Conservation (phyloP, 1,140 invertebrate genomes). For the Drosophila melanogaster region DNA sequence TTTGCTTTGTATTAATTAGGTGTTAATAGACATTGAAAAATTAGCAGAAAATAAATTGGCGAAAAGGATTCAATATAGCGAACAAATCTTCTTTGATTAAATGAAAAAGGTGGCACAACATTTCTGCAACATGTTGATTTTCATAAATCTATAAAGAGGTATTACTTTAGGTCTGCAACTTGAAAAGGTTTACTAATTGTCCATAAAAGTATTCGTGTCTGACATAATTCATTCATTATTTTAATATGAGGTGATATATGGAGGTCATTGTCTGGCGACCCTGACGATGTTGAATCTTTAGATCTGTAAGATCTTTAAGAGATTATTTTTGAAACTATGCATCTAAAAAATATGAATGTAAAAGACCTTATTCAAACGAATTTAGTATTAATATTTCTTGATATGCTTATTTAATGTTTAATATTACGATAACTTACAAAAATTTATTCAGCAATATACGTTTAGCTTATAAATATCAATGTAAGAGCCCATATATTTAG, state of each 20-base stretch:
- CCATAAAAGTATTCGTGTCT: not conserved
- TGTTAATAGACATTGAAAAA: conserved; percentile 1
- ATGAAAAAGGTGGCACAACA: too few species aligned
- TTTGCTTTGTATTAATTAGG: conserved; percentile 14
- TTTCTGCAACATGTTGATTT: too few species aligned
- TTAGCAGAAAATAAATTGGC: conserved; percentile 5
- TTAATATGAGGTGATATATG: not conserved
- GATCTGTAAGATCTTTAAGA: not conserved
- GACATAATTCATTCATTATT: not conserved
- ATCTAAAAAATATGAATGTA: too few species aligned
- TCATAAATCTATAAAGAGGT: too few species aligned
- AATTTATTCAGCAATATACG: too few species aligned
- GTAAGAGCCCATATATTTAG: conserved; percentile 4
- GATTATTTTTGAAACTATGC: too few species aligned
- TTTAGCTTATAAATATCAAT: not conserved
- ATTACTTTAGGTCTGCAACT: not conserved
- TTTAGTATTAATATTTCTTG: not conserved
- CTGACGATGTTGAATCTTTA: not conserved
- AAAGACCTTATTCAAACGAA: too few species aligned
- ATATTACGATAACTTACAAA: too few species aligned
- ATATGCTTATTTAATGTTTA: not conserved
- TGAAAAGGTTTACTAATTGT: not conserved
- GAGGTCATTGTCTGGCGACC: not conserved
- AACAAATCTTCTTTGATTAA: too few species aligned
- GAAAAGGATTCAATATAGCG: not conserved